phyloP scores from a whole-genome alignment of 2,888 invertebrate genomes.

The Pheosia tremula region DNA sequence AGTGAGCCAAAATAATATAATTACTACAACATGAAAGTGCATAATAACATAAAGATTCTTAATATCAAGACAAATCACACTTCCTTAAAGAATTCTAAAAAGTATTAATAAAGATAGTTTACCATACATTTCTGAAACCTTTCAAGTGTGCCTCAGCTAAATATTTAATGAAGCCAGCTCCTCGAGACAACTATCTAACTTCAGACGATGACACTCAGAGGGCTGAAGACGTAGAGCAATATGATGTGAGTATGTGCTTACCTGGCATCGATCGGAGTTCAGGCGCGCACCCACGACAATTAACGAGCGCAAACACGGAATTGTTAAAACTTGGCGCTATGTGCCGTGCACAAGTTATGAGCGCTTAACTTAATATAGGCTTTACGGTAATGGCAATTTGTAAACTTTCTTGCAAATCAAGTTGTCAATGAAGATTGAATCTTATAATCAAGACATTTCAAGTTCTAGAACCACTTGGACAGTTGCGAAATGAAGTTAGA shows the following conservation, averaged over 20 bases:
- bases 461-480: too few relatives aligned
- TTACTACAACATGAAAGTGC: too few relatives aligned
- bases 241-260: constrained; percentile 25
- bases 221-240: constrained; percentile 20
- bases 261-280: constrained; percentile 31
- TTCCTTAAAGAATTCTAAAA: neutral
- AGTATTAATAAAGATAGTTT: neutral
- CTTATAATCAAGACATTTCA: too few relatives aligned
- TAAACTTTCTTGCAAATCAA: too few relatives aligned
- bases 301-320: constrained; percentile 63
- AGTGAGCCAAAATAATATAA: too few relatives aligned
- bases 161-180: constrained; percentile 13
- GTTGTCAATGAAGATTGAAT: too few relatives aligned
- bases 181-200: constrained; percentile 27
- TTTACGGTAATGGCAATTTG: too few relatives aligned
- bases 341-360: constrained; percentile 12
- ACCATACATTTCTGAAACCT: neutral
- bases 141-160: neutral
- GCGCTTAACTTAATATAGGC: constrained; percentile 6
- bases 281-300: constrained; percentile 49
- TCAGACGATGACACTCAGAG: constrained; percentile 19
- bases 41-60: too few relatives aligned
- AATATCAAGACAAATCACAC: neutral
- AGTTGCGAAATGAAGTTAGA: too few relatives aligned
- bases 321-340: constrained; percentile 49